Conservation (phyloP, 1,140 invertebrate species). For the Whitmania pigra region DNA sequence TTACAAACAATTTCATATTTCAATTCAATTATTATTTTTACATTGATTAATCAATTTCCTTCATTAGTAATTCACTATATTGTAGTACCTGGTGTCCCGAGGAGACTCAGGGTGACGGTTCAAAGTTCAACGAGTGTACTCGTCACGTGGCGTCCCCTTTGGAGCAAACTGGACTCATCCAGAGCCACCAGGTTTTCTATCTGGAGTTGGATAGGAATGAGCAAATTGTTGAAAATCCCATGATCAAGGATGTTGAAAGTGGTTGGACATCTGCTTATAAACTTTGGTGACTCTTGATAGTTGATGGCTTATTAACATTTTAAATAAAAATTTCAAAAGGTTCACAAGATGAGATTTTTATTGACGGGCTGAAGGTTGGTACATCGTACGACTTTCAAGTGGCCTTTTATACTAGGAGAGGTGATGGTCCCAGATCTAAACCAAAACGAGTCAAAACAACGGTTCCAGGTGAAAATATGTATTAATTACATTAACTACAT, state of each 20-base stretch:
- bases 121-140: neutral
- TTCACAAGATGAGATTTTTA: constrained; percentile 54
- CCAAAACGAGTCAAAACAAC: constrained; percentile 66
- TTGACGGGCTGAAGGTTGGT: constrained; percentile 76
- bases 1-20: neutral
- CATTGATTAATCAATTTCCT: no score
- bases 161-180: constrained; percentile 9
- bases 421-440: constrained; percentile 75
- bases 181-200: constrained; percentile 16
- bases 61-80: no score
- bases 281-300: no score
- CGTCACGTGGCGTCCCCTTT: neutral
- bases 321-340: neutral
- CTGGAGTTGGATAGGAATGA: constrained; percentile 4
- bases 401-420: constrained; percentile 80
- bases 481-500: no score
- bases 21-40: no score
- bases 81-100: neutral
- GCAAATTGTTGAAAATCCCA: neutral
- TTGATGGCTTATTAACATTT: no score
- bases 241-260: constrained; percentile 2
- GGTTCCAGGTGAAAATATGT: constrained; percentile 53
- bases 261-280: neutral
- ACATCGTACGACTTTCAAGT: constrained; percentile 69
- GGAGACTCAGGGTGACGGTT: neutral